These are phyloP conservation scores for Polymixis lichenea DNA, from an alignment of 2,888 invertebrate genomes.

Conservation along the genomic window DNA sequence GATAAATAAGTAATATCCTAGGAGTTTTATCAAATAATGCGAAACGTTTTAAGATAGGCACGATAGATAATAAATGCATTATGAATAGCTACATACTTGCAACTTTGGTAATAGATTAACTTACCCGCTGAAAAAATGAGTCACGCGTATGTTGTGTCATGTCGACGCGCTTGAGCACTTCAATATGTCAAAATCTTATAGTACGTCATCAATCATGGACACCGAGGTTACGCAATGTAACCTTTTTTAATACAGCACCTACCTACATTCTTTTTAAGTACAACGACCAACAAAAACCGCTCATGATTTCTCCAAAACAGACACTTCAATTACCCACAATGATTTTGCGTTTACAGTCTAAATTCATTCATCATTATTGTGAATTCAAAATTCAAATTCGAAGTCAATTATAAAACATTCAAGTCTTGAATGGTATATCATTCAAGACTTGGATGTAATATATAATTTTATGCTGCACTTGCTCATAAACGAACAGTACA, in stretches of 20 bases:
- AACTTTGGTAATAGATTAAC: slow-evolving; percentile 26
- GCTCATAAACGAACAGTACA: background rate
- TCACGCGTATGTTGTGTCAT: slow-evolving; percentile 34
- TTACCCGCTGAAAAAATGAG: slow-evolving; percentile 30
- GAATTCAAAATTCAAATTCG: slow-evolving; percentile 5
- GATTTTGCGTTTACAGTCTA: slow-evolving; percentile 28
- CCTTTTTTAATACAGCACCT: slow-evolving; percentile 33
- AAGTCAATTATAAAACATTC: background rate
- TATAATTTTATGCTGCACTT: background rate
- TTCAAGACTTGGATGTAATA: background rate
- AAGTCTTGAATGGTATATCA: background rate
- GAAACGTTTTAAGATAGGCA: slow-evolving; percentile 29
- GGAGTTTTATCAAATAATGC: slow-evolving; percentile 10
- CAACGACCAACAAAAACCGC: slow-evolving; percentile 28
- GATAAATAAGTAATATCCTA: slow-evolving; percentile 1
- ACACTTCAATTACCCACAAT: slow-evolving; percentile 37
- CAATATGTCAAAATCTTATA: slow-evolving; percentile 38
- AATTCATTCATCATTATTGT: background rate
- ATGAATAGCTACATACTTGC: slow-evolving; percentile 24
- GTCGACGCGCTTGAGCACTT: slow-evolving; percentile 32
- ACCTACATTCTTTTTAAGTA: slow-evolving; percentile 29
- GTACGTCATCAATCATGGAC: slow-evolving; percentile 47
- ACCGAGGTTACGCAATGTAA: slow-evolving; percentile 40
- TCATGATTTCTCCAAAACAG: slow-evolving; percentile 39
- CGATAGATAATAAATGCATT: slow-evolving; percentile 21